Percentiles rank a stretch among this genome's conserved stretches.
Conservation (phyloP, 2,888 invertebrate species). For the Pegoplata infirma region DNA sequence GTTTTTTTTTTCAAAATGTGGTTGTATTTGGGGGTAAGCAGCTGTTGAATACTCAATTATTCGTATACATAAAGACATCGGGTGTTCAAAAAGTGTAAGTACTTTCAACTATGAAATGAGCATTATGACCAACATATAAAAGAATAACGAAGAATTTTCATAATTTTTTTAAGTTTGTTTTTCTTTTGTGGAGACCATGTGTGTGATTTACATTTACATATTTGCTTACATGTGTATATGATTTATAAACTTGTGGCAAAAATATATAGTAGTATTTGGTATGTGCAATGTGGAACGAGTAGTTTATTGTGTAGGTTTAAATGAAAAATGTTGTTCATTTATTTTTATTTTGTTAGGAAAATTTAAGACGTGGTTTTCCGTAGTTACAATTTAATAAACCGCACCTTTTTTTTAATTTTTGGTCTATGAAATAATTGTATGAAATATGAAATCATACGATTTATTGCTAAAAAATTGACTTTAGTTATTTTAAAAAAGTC, state of each 20-base stretch:
- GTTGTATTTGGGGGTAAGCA: no score
- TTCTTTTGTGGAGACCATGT: not conserved
- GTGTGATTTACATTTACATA: constrained; percentile 41
- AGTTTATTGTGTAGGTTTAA: constrained; percentile 3
- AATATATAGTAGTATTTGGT: not conserved
- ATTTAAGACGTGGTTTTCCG: not conserved
- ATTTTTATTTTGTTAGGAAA: no score
- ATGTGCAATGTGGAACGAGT: not conserved
- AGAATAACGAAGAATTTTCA: not conserved
- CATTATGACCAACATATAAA: no score
- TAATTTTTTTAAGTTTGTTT: not conserved
- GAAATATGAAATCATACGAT: no score
- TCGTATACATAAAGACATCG: no score
- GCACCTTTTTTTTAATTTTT: not conserved
- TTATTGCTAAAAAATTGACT: no score
- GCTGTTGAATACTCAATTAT: no score
- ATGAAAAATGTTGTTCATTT: constrained; percentile 7
- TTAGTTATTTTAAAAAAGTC: no score
- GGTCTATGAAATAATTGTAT: no score
- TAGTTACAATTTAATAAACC: constrained; percentile 8
- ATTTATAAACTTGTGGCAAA: not conserved
- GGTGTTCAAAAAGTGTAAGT: no score
- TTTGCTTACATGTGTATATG: not conserved
- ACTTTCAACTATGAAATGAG: no score
- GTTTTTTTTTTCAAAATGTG: no score